These are phyloP conservation scores for Macaria notata DNA, from an alignment of 2,888 invertebrate species.

Conservation along the genomic window DNA sequence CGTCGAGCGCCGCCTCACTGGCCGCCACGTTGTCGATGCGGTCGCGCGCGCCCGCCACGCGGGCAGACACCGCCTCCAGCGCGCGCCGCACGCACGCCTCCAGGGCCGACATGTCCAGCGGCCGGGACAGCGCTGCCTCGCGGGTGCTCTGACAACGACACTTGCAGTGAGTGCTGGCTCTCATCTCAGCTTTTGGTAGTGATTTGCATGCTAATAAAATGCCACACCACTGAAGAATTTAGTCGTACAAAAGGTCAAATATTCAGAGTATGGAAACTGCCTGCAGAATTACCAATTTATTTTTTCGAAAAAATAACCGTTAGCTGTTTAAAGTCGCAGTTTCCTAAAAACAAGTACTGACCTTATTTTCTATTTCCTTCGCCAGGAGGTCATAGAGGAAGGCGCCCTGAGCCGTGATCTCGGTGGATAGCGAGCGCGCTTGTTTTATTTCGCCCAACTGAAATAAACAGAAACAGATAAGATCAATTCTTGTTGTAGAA, in stretches of 20 bases:
- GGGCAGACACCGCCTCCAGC: conserved; percentile 85
- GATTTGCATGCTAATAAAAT: too few species aligned
- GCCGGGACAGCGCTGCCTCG: conserved; percentile 89
- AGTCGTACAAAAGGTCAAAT: too few species aligned
- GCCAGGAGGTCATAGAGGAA: conserved; percentile 94
- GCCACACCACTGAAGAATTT: too few species aligned
- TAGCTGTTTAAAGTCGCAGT: too few species aligned
- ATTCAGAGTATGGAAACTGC: too few species aligned
- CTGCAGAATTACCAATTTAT: too few species aligned
- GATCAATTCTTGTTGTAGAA: neutral
- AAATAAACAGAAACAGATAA: conserved; percentile 16
- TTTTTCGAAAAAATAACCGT: too few species aligned
- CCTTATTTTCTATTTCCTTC: conserved; percentile 93
- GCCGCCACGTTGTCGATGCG: conserved; percentile 93
- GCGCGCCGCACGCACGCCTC: conserved; percentile 91
- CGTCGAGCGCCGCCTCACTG: conserved; percentile 93
- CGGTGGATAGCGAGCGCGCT: conserved; percentile 93
- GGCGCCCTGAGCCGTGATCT: conserved; percentile 95
- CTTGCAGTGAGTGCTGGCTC: too few species aligned
- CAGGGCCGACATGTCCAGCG: conserved; percentile 91
- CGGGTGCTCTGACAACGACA: conserved; percentile 80
- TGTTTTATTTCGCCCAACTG: conserved; percentile 91
- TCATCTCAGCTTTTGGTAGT: too few species aligned
- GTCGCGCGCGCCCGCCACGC: conserved; percentile 87
- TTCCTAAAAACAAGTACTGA: conserved; percentile 37